phyloP scores from a whole-genome alignment of 2,888 invertebrate genomes.

The Pyrochroa serraticornis region DNA sequence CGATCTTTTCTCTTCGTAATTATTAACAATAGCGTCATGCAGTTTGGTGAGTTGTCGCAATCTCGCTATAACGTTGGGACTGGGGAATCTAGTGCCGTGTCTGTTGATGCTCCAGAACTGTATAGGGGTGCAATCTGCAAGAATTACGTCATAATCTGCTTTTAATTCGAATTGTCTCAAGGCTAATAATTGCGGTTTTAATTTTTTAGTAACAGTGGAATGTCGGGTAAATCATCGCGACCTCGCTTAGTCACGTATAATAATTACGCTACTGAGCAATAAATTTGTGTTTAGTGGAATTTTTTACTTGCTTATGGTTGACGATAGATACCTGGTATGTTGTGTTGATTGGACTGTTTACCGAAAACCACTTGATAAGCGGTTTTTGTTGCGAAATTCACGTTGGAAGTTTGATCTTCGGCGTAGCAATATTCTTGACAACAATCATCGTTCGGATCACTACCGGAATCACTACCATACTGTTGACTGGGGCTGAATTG shows the following conservation, averaged over 20 bases:
- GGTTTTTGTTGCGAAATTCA: conserved; percentile 75
- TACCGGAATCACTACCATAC: conserved; percentile 20
- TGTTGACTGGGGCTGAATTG: conserved; percentile 5
- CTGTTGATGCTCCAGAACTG: conserved; percentile 76
- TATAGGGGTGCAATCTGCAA: conserved; percentile 71
- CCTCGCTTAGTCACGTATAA: too few relatives aligned
- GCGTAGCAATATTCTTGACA: conserved; percentile 67
- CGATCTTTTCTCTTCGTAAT: conserved; percentile 63
- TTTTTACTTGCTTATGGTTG: too few relatives aligned
- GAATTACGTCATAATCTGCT: conserved; percentile 18
- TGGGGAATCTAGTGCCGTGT: conserved; percentile 74
- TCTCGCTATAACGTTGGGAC: conserved; percentile 60
- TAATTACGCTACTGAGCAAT: too few relatives aligned
- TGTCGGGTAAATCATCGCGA: conserved; percentile 8
- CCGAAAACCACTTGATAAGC: conserved; percentile 74
- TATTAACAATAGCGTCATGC: conserved; percentile 67
- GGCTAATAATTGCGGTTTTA: conserved; percentile 8
- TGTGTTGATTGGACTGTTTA: conserved; percentile 64
- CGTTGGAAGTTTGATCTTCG: conserved; percentile 67
- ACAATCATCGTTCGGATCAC: conserved; percentile 47
- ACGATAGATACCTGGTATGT: conserved; percentile 67
- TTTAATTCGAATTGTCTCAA: conserved; percentile 3
- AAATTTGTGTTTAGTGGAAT: too few relatives aligned
- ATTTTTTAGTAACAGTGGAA: conserved; percentile 17
- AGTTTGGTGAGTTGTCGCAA: conserved; percentile 65